Base-by-base conservation (phyloP, 2,113 vertebrate species). In the Felis chaus region DNA sequence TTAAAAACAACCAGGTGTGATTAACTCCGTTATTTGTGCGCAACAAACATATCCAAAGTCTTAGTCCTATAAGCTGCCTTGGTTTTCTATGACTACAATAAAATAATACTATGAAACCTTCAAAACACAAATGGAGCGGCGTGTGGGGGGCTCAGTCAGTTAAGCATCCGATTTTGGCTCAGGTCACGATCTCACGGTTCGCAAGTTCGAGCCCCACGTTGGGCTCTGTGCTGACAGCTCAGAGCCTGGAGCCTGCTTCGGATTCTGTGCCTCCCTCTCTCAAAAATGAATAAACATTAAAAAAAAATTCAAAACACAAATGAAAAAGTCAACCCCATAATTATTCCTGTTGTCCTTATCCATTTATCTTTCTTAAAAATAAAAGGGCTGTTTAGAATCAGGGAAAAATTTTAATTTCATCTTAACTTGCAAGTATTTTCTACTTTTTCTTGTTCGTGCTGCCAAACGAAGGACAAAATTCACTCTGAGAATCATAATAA, bases 1-100 rank as follows among this genome's bases (percentile, higher is more conserved):
- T 94, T 63, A 91, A 96, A 96, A 74, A 96, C 81, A 89, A 92
- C 91, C 79, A 98, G 82, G 90, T 98, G 93, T 96, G n/a, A 79
- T 29, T 94, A 76, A 85, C 39, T 98, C 87, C 92, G 96, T 97
- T 95, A 96, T 91, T 97, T 94, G 84, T 95, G 94, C 98, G 36
- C 97, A 98, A 97, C 97, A 98, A 98, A 90, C 63, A 97, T 78
- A 61, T 31, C 79, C 16, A 79, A 96, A 91, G 84, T 84, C 96
- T 97, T 97, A 97, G 74, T 96, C 84, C 91, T 96, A 96, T 98
- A 98, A 98, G 95, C 93, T 68, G 79, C 96, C 3, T 80, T 97
- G 95, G 98, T 98, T 98, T 97, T 96, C 80, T 96, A 27, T 97
- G 97, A 98, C 89, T 96, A 94, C 94, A 98, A 98, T 95, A 96